Conservation (phyloP, 2,113 vertebrate genomes). For the Anolis carolinensis region DNA sequence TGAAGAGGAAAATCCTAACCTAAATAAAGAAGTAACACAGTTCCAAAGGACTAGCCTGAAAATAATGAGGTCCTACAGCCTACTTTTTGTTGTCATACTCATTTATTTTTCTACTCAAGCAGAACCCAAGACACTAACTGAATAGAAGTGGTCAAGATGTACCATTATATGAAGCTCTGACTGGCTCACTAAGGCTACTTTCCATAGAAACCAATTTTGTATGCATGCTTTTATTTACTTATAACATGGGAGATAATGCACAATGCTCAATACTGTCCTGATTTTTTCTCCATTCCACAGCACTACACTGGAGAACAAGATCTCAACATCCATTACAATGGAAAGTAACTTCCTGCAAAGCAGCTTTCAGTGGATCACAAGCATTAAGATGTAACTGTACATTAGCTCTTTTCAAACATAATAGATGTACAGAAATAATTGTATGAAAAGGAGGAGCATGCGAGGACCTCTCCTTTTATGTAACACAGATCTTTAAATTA, state of each 20-base stretch:
- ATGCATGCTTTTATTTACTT: background rate
- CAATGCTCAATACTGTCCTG: background rate
- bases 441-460: background rate
- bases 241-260: background rate
- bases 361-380: background rate
- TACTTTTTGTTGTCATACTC: background rate
- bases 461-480: background rate
- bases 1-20: background rate
- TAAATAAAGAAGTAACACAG: background rate
- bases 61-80: background rate
- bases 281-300: background rate
- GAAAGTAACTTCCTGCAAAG: background rate
- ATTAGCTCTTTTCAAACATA: background rate
- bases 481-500: too few relatives aligned
- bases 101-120: background rate
- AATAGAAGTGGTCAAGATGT: background rate
- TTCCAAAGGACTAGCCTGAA: background rate
- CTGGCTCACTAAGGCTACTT: background rate
- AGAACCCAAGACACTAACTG: slow-evolving; percentile 16
- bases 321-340: background rate
- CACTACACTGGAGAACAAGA: background rate
- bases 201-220: background rate
- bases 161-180: background rate
- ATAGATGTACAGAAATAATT: background rate
- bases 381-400: background rate